phyloP scores from a whole-genome alignment of 1,140 invertebrate genomes.

The Aphelinus certus region DNA sequence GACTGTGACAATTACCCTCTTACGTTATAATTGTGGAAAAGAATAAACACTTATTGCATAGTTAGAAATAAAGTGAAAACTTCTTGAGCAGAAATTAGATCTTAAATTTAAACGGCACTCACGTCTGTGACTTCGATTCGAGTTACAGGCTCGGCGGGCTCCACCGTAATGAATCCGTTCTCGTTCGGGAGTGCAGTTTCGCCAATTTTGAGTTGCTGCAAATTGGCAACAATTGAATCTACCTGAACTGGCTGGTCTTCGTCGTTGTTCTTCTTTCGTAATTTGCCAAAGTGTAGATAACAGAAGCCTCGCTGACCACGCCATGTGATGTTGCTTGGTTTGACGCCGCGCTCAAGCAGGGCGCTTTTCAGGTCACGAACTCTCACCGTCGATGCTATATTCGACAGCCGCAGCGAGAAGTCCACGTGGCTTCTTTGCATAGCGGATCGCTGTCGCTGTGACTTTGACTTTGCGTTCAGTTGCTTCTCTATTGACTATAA shows the following conservation, averaged over 20 bases:
- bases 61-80: slow-evolving; percentile 16
- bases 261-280: slow-evolving; percentile 53
- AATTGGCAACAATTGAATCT: slow-evolving; percentile 68
- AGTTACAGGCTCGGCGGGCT: slow-evolving; percentile 64
- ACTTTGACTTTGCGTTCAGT: background rate
- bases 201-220: slow-evolving; percentile 65
- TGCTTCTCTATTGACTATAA: background rate
- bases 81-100: slow-evolving; percentile 1
- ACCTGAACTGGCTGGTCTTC: slow-evolving; percentile 57
- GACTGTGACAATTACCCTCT: too few relatives aligned
- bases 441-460: slow-evolving; percentile 15
- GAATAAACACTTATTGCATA: too few relatives aligned
- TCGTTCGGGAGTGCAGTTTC: slow-evolving; percentile 49
- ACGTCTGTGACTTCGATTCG: slow-evolving; percentile 66
- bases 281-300: slow-evolving; percentile 73
- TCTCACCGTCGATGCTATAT: slow-evolving; percentile 70
- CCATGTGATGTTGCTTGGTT: slow-evolving; percentile 75
- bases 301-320: slow-evolving; percentile 72
- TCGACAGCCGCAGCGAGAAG: slow-evolving; percentile 71
- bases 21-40: too few relatives aligned
- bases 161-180: slow-evolving; percentile 56
- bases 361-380: slow-evolving; percentile 74
- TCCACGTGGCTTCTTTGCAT: slow-evolving; percentile 55
- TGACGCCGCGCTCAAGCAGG: slow-evolving; percentile 71
- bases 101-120: slow-evolving; percentile 58